Evolutionary conservation across 2,888 invertebrate species (phyloP).

Genomic region (Parnassius mnemosyne): DNA sequence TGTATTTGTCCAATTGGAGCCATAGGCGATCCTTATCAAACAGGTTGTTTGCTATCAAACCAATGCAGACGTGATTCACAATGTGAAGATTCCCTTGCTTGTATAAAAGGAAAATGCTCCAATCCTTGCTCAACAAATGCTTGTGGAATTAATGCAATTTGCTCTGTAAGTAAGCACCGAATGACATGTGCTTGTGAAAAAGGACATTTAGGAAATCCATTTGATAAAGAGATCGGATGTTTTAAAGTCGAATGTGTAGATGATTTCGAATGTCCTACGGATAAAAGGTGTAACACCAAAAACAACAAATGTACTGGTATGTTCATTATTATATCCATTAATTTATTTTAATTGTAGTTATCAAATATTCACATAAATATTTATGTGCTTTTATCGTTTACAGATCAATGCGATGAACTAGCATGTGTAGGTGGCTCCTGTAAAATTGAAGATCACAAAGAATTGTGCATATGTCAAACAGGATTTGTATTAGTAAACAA

Average conservation of each 20-base stretch:
- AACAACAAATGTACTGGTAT: constrained; percentile 89
- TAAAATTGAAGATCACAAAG: constrained; percentile 85
- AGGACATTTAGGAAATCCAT: constrained; percentile 91
- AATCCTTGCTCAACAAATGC: constrained; percentile 87
- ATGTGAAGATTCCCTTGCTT: constrained; percentile 88
- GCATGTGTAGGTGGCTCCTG: constrained; percentile 92
- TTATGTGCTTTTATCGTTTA: constrained; percentile 35
- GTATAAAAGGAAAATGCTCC: constrained; percentile 87
- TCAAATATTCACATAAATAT: neutral
- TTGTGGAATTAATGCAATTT: constrained; percentile 89
- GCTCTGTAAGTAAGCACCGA: constrained; percentile 86
- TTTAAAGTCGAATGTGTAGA: constrained; percentile 93
- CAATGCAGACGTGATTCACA: constrained; percentile 87
- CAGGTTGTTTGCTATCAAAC: constrained; percentile 87
- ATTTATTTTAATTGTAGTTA: neutral
- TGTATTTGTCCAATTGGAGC: constrained; percentile 90
- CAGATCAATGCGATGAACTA: constrained; percentile 89
- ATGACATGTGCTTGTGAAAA: constrained; percentile 89
- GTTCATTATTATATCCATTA: constrained; percentile 36
- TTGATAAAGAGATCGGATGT: constrained; percentile 88
- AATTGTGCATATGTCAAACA: constrained; percentile 86
- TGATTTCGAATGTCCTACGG: constrained; percentile 86
- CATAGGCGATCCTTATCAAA: constrained; percentile 84
- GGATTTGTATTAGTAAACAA: constrained; percentile 86
- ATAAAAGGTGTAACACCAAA: constrained; percentile 87